Base-by-base conservation (phyloP, 1,140 invertebrate species). In the Tetranychus cinnabarinus region DNA sequence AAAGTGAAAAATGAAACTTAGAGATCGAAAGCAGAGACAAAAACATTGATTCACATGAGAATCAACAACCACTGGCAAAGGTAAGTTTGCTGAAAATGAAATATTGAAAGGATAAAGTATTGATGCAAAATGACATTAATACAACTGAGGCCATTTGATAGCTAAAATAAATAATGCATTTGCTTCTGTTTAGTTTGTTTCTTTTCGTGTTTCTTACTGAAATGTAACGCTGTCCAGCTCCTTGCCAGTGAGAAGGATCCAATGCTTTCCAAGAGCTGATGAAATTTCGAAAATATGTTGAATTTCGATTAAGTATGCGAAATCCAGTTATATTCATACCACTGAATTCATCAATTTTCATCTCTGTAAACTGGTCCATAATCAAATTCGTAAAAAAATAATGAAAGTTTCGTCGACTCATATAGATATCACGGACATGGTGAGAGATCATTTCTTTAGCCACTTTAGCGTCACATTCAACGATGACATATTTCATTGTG, bases 271-370 rank as follows among this genome's bases (percentile, higher is more conserved):
- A 86, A 62, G 78, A 79, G 65, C 83, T 81, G 63, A 87, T 75
- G 56, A 62, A 59, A 31, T 0, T 8, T 45, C 47, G 33, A 64
- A 57, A 47, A 52, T 56, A 47, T 80, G 86, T n/a, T 92, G 79
- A 66, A 47, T 7, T 42, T 7, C 36, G 35, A 34, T 61, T 37
- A 2, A 61, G 39, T 7, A 95, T 83, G 63, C 87, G 80, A 74
- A 95, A 96, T 36, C 90, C 91, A 2, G 90, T 96, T 65, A 96
- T 88, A 75, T 96, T 96, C 69, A 96, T 83, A 61, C 88, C 89
- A 31, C 89, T 88, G 70, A 86, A 90, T 74, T 91, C 85, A 65
- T 86, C 82, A 67, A 90, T 82, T 73, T 86, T 82, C 65, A 80
- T 82, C 68, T 89, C 85, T 85, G 86, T 88, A 69, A 82, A 80